These are phyloP conservation scores for Polypterus bichir DNA, from an alignment of 2,113 vertebrate genomes.

Conservation along the genomic window DNA sequence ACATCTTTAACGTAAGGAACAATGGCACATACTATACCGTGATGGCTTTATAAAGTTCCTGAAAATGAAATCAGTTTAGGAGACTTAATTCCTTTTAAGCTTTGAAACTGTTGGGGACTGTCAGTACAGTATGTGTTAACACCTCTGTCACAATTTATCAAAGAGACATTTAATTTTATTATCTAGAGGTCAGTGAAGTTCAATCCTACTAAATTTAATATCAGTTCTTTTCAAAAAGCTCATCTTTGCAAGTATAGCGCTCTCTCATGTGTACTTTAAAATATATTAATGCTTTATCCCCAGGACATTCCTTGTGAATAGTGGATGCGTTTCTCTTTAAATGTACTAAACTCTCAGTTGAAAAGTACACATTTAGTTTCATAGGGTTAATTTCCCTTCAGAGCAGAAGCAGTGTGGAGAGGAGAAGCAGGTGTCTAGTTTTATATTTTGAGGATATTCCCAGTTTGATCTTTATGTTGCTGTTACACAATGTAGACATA, in stretches of 20 bases:
- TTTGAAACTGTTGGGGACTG: too few relatives aligned
- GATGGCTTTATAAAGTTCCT: too few relatives aligned
- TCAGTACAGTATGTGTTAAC: neutral
- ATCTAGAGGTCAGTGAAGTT: neutral
- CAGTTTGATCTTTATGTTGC: too few relatives aligned
- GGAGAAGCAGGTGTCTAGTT: too few relatives aligned
- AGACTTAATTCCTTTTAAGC: too few relatives aligned
- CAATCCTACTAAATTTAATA: conserved; percentile 3
- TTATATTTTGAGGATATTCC: too few relatives aligned
- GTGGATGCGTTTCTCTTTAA: neutral
- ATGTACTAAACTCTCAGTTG: neutral
- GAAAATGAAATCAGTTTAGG: too few relatives aligned
- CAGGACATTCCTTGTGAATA: neutral
- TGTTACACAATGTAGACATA: too few relatives aligned
- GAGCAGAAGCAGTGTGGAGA: too few relatives aligned
- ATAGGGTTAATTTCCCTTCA: too few relatives aligned
- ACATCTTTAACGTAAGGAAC: too few relatives aligned
- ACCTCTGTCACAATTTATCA: neutral
- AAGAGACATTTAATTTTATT: neutral
- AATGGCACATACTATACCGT: too few relatives aligned
- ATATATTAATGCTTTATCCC: neutral
- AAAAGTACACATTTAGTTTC: neutral
- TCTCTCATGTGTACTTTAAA: neutral
- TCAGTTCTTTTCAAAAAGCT: neutral
- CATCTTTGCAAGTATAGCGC: neutral